Evolutionary conservation across 2,888 invertebrate genomes (phyloP).

Genomic region (Tiliacea citrago): DNA sequence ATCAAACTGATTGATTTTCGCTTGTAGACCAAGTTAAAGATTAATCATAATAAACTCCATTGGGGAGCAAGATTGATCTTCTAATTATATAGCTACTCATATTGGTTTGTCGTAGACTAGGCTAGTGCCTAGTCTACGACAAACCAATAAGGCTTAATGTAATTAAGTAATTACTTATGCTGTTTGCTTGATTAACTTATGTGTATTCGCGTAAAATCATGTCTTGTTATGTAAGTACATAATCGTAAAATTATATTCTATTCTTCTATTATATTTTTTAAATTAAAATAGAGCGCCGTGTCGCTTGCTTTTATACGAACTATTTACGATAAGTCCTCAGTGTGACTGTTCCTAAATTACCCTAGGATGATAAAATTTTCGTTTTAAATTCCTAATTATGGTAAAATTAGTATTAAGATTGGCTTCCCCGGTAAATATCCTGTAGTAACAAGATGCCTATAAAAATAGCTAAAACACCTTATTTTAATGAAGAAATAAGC

Average conservation of each 20-base stretch:
- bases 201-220: conserved; percentile 20
- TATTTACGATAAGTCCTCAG: too few species aligned
- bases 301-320: not conserved
- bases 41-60: not conserved
- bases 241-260: not conserved
- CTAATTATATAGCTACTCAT: not conserved
- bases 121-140: too few species aligned
- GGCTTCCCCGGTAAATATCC: too few species aligned
- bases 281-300: not conserved
- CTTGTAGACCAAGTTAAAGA: too few species aligned
- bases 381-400: too few species aligned
- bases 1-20: too few species aligned
- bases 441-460: not conserved
- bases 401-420: too few species aligned
- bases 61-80: not conserved
- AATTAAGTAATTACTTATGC: not conserved
- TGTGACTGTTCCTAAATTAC: too few species aligned
- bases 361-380: too few species aligned
- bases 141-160: not conserved
- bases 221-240: too few species aligned
- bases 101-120: not conserved
- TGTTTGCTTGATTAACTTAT: conserved; percentile 24
- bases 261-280: not conserved
- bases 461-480: not conserved
- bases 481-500: not conserved